A percentile compares a stretch with the other conserved stretches of the same genome.
phyloP scores from a whole-genome alignment of 1,140 invertebrate species.

The Atta colombica region DNA sequence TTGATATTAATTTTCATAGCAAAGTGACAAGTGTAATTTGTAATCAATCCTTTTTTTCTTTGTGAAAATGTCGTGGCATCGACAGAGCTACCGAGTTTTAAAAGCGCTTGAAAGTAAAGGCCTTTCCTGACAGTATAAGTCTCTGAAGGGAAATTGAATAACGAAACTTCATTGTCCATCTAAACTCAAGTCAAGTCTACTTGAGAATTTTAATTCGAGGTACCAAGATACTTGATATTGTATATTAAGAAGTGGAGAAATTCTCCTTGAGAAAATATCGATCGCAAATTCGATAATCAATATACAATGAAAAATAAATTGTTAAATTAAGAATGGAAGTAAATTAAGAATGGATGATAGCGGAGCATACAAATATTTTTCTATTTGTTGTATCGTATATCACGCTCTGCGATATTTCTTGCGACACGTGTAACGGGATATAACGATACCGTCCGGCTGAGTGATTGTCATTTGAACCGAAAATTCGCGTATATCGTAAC shows the following conservation, averaged over 20 bases:
- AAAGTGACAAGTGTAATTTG: slow-evolving; percentile 5
- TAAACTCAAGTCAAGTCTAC: slow-evolving; percentile 29
- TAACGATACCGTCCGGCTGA: slow-evolving; percentile 37
- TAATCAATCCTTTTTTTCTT: slow-evolving; percentile 8
- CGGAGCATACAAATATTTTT: slow-evolving; percentile 28
- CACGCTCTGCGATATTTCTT: neutral
- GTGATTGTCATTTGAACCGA: slow-evolving; percentile 68
- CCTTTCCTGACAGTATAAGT: neutral
- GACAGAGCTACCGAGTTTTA: neutral
- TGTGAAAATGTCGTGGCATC: slow-evolving; percentile 13
- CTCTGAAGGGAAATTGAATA: slow-evolving; percentile 21
- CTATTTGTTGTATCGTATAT: neutral
- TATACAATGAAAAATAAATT: slow-evolving; percentile 38
- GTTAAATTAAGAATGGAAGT: slow-evolving; percentile 14
- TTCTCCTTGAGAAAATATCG: slow-evolving; percentile 16
- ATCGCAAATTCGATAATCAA: slow-evolving; percentile 25
- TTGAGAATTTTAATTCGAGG: slow-evolving; percentile 48
- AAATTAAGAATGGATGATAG: neutral
- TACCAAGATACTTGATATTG: slow-evolving; percentile 26
- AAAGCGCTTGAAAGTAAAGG: slow-evolving; percentile 21
- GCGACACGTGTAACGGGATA: slow-evolving; percentile 5
- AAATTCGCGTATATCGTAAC: slow-evolving; percentile 47
- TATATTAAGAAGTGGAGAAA: slow-evolving; percentile 27
- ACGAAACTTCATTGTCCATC: slow-evolving; percentile 51
- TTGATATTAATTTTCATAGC: neutral